phyloP scores from a whole-genome alignment of 2,797 vertebrate genomes.

The Hippocampus kuda region DNA sequence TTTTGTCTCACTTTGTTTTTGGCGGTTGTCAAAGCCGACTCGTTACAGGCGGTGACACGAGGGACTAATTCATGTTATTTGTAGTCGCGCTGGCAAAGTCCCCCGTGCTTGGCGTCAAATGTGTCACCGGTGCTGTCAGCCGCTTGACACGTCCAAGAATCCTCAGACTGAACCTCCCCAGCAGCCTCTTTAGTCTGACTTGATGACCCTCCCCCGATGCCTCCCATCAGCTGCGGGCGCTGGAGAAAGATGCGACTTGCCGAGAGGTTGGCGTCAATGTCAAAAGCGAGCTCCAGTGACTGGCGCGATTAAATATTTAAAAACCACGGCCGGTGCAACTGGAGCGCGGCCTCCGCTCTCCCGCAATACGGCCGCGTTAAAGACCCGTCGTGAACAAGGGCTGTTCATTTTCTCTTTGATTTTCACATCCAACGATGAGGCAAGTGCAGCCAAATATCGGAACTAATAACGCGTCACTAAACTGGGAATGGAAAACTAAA shows the following conservation, averaged over 20 bases:
- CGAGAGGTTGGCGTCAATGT: constrained; percentile 52
- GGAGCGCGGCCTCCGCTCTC: constrained; percentile 23
- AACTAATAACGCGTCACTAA: neutral
- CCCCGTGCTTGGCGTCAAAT: neutral
- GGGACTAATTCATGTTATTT: neutral
- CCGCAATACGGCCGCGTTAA: constrained; percentile 44
- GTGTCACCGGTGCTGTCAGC: constrained; percentile 1
- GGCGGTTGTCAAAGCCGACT: neutral
- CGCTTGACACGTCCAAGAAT: neutral
- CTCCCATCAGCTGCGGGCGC: neutral
- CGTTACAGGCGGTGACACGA: neutral
- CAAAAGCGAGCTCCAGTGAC: constrained; percentile 63
- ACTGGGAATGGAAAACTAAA: neutral
- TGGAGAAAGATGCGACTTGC: neutral
- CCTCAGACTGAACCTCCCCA: neutral
- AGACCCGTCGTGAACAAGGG: constrained; percentile 58
- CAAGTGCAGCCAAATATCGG: neutral
- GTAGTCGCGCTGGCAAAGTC: neutral
- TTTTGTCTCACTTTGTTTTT: neutral
- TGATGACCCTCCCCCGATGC: neutral
- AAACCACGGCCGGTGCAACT: constrained; percentile 36
- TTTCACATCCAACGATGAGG: constrained; percentile 5
- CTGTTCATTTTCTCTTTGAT: constrained; percentile 49
- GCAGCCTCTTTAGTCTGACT: neutral
- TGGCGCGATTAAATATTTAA: constrained; percentile 67